These are phyloP conservation scores for Chiloscyllium plagiosum DNA, from an alignment of 2,113 vertebrate genomes.

Conservation along the genomic window DNA sequence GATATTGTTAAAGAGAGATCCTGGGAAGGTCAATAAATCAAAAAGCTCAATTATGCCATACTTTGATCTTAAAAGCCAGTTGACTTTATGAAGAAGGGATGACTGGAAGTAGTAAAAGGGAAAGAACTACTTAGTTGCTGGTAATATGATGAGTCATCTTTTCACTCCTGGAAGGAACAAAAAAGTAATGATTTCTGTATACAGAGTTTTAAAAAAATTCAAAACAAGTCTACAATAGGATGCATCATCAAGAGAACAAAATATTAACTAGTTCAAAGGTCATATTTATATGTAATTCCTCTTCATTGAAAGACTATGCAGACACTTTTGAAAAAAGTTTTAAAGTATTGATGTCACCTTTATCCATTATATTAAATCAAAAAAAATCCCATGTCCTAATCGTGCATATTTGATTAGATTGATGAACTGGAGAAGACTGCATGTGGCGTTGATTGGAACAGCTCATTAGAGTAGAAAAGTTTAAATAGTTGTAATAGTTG, in stretches of 20 bases:
- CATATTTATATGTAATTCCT: neutral
- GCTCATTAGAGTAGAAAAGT: neutral
- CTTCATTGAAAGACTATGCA: neutral
- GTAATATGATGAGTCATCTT: neutral
- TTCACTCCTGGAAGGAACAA: neutral
- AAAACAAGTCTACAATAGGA: neutral
- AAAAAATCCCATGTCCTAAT: neutral
- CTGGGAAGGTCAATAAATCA: neutral
- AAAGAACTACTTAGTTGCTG: neutral
- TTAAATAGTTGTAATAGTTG: neutral
- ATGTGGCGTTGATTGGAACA: neutral
- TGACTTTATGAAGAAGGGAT: neutral
- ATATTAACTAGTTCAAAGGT: neutral
- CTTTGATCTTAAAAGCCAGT: neutral
- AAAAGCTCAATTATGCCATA: neutral
- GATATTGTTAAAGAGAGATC: neutral
- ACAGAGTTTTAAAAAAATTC: neutral
- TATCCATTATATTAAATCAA: neutral
- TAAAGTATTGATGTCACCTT: neutral
- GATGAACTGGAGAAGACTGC: neutral
- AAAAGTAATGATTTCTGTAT: neutral
- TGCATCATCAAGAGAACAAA: neutral
- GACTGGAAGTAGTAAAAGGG: neutral
- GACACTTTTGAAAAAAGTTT: neutral
- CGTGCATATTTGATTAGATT: neutral